A percentile compares a stretch with the other conserved stretches of the same genome.
Conservation (phyloP, 2,113 vertebrate species). For the Periophthalmus modestus region DNA sequence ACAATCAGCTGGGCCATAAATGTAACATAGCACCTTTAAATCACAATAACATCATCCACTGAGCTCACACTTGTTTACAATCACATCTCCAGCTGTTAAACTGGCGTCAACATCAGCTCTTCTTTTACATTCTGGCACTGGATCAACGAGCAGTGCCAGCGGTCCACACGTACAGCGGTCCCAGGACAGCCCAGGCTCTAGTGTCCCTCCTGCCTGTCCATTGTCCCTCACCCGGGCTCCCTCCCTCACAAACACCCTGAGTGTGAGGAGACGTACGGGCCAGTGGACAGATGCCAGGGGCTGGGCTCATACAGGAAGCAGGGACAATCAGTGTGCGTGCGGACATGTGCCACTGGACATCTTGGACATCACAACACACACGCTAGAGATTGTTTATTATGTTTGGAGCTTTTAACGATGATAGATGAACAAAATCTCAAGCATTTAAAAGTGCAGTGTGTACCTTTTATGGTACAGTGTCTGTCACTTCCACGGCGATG, state of each 20-base stretch:
- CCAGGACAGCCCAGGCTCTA: too few relatives aligned
- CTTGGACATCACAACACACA: too few relatives aligned
- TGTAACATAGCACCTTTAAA: too few relatives aligned
- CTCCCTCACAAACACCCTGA: constrained; percentile 4
- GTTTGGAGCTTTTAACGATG: too few relatives aligned
- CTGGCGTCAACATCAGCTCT: neutral
- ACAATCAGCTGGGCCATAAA: too few relatives aligned
- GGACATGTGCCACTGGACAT: neutral
- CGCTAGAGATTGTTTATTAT: too few relatives aligned
- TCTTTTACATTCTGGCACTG: neutral
- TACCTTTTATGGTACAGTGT: too few relatives aligned
- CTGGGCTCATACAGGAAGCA: neutral
- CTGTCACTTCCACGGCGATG: too few relatives aligned
- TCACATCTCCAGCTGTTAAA: neutral
- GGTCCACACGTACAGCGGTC: neutral
- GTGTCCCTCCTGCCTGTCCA: neutral
- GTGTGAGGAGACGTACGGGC: constrained; percentile 3
- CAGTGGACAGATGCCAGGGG: constrained; percentile 1
- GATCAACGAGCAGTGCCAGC: neutral
- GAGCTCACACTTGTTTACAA: neutral
- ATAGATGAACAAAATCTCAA: too few relatives aligned
- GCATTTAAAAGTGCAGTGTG: too few relatives aligned
- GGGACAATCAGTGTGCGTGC: neutral
- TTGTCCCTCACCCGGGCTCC: neutral
- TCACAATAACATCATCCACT: too few relatives aligned